Base-by-base conservation (phyloP, 2,888 invertebrate genomes). In the Sisyra terminalis region DNA sequence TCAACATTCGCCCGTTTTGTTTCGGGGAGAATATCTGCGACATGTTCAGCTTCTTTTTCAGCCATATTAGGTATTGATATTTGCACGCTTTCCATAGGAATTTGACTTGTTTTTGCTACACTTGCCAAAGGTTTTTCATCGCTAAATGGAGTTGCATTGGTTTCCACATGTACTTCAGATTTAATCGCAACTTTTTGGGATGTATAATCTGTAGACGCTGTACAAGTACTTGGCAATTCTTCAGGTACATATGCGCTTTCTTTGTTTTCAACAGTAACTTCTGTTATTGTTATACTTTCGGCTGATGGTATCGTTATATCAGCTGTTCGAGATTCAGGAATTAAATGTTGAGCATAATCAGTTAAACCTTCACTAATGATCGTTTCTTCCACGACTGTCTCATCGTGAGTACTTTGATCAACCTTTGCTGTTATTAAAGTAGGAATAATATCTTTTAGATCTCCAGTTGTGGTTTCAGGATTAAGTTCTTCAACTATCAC, bases 331-430 rank as follows among this genome's bases (percentile, higher is more conserved):
- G 50, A 48, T 11, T 61, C 61, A 1, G 65, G 64, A 48, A 54
- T 52, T 39, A 57, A 53, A 15, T 58, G 57, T 14, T 57, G 49
- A 39, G 54, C 53, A 30, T 70, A 59, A 24, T 63, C 58, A 43
- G 63, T 53, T 18, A 71, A 51, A 46, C 67, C 67, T 57, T 83
- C 82, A 35, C 57, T 60, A n/a, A 59, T 48, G 32, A 70, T 49
- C n/a, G 66, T 61, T 54, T 70, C 65, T 46, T 62, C 61, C 15
- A 69, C 55, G 15, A 68, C 48, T 9, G 64, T 67, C 57, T 70
- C 70, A 45, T 61, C 65, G 29, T 64, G 54, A 35, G 61, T 51
- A 40, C 59, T 54, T 36, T 63, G 55, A 37, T 57, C 59, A 43
- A 67, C 51, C 46, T 66, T 67, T 16, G 68, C 63, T 30, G 50